phyloP scores from a whole-genome alignment of 2,797 vertebrate species.

The Arnoldichthys spilopterus region DNA sequence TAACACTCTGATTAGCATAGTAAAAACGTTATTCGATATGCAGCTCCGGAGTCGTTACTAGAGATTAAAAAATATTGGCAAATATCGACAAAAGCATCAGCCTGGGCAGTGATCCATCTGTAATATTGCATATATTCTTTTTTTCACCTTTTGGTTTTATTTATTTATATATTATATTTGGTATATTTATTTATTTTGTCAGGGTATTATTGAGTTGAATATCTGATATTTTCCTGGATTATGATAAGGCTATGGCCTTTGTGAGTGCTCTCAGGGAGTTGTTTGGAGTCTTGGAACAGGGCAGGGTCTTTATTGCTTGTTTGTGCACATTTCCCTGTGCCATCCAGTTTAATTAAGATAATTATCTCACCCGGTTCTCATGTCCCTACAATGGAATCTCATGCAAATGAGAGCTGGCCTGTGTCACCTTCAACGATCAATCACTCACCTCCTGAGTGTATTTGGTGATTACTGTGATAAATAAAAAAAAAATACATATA shows the following conservation, averaged over 20 bases:
- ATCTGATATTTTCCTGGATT: conserved; percentile 64
- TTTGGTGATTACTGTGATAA: conserved; percentile 70
- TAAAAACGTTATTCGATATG: conserved; percentile 69
- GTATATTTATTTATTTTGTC: conserved; percentile 45
- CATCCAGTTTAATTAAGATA: conserved; percentile 78
- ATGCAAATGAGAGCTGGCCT: conserved; percentile 61
- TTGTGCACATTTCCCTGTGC: conserved; percentile 73
- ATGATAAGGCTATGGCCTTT: conserved; percentile 50
- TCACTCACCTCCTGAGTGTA: conserved; percentile 65
- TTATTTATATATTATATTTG: background rate
- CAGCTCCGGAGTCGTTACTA: conserved; percentile 61
- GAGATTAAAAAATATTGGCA: conserved; percentile 75
- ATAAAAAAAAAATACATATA: conserved; percentile 65
- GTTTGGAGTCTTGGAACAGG: conserved; percentile 55
- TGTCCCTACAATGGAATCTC: conserved; percentile 60
- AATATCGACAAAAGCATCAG: conserved; percentile 70
- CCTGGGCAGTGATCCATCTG: conserved; percentile 59
- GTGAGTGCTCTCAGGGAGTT: conserved; percentile 37
- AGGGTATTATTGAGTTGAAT: conserved; percentile 63
- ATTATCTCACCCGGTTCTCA: conserved; percentile 67
- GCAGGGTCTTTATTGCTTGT: conserved; percentile 69
- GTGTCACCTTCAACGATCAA: conserved; percentile 58
- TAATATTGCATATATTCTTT: conserved; percentile 63
- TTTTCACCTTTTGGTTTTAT: conserved; percentile 42
- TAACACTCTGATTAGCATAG: conserved; percentile 67